Evolutionary conservation across 37 sponge, comb jelly and placozoan genomes (phyloP).

Genomic region (Bolinopsis microptera): DNA sequence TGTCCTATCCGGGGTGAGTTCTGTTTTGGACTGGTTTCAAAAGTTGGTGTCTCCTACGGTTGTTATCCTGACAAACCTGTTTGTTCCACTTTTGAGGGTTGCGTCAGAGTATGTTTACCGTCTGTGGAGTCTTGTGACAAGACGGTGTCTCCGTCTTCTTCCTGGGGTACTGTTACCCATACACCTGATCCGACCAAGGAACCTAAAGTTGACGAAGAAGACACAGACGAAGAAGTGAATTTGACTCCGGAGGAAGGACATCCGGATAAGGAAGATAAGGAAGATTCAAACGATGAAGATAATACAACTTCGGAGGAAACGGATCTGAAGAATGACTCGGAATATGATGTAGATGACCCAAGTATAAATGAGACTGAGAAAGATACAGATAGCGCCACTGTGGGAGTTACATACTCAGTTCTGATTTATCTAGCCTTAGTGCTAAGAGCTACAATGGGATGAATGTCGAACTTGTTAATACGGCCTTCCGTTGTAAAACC

Average conservation of each 20-base stretch:
- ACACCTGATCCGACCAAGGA: not conserved
- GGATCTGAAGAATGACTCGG: not conserved
- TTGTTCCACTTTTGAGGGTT: not conserved
- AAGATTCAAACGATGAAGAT: not conserved
- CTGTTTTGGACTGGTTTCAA: not conserved
- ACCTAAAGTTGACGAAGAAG: not conserved
- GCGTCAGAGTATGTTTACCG: not conserved
- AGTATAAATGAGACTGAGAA: too few relatives aligned
- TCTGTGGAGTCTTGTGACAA: not conserved
- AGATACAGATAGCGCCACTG: too few relatives aligned
- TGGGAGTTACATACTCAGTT: too few relatives aligned
- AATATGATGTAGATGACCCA: too few relatives aligned
- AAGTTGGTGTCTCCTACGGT: not conserved
- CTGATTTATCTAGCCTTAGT: too few relatives aligned
- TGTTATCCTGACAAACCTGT: not conserved
- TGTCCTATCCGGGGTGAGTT: not conserved
- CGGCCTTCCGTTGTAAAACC: too few relatives aligned
- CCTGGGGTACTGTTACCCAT: not conserved
- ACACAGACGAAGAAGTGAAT: not conserved
- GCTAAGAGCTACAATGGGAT: too few relatives aligned
- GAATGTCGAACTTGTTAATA: too few relatives aligned
- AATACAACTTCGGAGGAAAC: not conserved
- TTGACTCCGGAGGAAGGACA: too few relatives aligned
- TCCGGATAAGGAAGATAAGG: not conserved
- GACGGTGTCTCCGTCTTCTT: not conserved